Conservation (phyloP, 1,140 invertebrate genomes). For the Cecropterus lyciades region DNA sequence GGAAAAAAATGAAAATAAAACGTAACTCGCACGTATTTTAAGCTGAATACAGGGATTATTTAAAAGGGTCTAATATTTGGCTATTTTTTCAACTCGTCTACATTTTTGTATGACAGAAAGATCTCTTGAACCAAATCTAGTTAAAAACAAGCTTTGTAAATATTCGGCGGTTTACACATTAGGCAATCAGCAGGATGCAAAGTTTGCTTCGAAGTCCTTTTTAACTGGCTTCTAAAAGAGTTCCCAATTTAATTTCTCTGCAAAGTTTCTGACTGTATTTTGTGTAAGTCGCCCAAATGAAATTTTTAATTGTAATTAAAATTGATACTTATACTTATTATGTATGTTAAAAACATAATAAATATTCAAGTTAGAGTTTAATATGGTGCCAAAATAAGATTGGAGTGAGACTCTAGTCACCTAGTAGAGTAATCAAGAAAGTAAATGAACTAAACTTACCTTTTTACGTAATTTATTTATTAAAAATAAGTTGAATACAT, state of each 20-base stretch:
- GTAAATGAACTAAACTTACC: constrained; percentile 8
- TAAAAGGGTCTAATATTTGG: constrained; percentile 43
- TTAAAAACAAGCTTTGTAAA: constrained; percentile 26
- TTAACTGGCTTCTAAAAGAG: neutral
- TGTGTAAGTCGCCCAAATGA: neutral
- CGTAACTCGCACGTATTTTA: constrained; percentile 36
- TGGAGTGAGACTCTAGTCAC: constrained; percentile 56
- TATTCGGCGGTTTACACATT: neutral
- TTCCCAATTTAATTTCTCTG: neutral
- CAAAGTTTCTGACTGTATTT: neutral
- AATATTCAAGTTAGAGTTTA: constrained; percentile 14
- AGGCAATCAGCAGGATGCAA: neutral
- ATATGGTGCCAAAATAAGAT: constrained; percentile 45
- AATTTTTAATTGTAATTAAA: neutral
- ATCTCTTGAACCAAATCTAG: constrained; percentile 47
- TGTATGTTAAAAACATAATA: constrained; percentile 17
- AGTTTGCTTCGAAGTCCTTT: too few relatives aligned
- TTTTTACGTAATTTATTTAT: constrained; percentile 3
- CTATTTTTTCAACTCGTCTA: constrained; percentile 47
- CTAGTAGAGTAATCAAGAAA: constrained; percentile 19
- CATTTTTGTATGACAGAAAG: constrained; percentile 48
- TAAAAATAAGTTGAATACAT: too few relatives aligned
- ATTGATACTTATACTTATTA: neutral
- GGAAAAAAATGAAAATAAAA: neutral
- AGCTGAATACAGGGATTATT: constrained; percentile 70